A percentile compares a stretch with the other conserved stretches of the same genome.
Evolutionary conservation across 2,888 invertebrate genomes (phyloP).

Genomic region (Amorpha juglandis): DNA sequence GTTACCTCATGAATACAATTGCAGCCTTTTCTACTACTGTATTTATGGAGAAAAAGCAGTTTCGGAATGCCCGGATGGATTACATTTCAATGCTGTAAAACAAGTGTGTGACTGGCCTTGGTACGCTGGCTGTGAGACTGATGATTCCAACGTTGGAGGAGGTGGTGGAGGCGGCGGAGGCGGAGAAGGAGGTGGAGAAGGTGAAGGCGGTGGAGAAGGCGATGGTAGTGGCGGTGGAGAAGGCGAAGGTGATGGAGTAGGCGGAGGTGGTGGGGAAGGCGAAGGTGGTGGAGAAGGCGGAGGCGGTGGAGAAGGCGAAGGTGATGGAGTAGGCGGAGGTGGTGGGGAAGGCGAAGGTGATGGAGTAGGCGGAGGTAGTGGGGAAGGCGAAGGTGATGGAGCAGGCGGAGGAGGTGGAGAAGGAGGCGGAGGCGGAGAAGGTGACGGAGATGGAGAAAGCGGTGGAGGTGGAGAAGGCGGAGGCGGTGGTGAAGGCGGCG

Average conservation of each 20-base stretch:
- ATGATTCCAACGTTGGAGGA: conserved; percentile 14
- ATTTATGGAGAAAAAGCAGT: conserved; percentile 38
- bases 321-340: conserved; percentile 33
- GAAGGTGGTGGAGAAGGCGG: conserved; percentile 28
- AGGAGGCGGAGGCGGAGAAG: conserved; percentile 43
- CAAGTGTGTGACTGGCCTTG: conserved; percentile 38
- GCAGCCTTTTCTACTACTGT: conserved; percentile 41
- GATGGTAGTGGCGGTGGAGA: background rate
- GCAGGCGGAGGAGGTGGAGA: conserved; percentile 10
- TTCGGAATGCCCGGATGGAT: conserved; percentile 37
- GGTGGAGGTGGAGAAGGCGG: conserved; percentile 28
- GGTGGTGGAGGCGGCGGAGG: background rate
- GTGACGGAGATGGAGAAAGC: conserved; percentile 33
- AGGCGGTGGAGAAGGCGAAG: conserved; percentile 24
- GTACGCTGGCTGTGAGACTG: conserved; percentile 33
- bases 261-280: conserved; percentile 29
- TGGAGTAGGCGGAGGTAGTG: background rate
- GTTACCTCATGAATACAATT: conserved; percentile 47
- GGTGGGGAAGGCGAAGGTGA: background rate
- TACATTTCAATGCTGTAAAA: conserved; percentile 40
- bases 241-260: background rate
- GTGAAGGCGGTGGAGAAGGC: background rate
- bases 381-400: background rate
- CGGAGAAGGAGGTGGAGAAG: conserved; percentile 6
- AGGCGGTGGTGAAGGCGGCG: conserved; percentile 23